phyloP scores from a whole-genome alignment of 2,113 vertebrate species.

The Entomyzon cyanotis region DNA sequence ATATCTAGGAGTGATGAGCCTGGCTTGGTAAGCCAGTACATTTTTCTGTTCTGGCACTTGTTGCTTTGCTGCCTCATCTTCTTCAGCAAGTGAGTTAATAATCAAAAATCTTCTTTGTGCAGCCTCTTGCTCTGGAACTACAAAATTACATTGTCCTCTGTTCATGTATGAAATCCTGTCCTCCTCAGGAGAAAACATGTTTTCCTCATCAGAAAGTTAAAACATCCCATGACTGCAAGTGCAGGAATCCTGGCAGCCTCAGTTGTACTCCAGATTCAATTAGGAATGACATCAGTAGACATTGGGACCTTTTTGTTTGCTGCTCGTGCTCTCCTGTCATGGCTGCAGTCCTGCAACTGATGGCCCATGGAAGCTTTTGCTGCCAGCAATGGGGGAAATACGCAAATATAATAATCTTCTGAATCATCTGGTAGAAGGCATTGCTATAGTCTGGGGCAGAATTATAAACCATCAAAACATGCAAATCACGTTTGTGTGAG shows the following conservation, averaged over 20 bases:
- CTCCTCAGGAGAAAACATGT: neutral
- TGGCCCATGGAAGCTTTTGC: neutral
- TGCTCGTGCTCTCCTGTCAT: neutral
- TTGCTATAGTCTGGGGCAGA: slow-evolving; percentile 10
- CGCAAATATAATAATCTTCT: slow-evolving; percentile 11
- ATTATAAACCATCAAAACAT: slow-evolving; percentile 4
- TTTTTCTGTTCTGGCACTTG: neutral
- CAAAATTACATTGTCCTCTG: neutral
- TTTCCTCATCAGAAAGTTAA: neutral
- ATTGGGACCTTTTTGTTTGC: neutral
- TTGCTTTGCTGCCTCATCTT: neutral
- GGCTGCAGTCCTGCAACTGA: neutral
- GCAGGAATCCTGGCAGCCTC: neutral
- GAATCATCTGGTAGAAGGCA: slow-evolving; percentile 11
- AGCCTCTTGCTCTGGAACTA: neutral
- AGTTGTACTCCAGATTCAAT: neutral
- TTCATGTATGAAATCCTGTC: neutral
- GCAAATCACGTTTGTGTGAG: slow-evolving; percentile 35
- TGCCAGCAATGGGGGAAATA: neutral
- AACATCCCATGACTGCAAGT: neutral
- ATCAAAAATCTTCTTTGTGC: neutral
- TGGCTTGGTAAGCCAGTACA: neutral
- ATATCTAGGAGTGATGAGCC: neutral
- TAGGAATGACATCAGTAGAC: neutral
- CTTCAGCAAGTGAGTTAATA: neutral